Percentiles rank a stretch among this genome's conserved stretches.
Evolutionary conservation across 35 echinoderm and acorn worm genomes (phyloP).

Genomic region (Holothuria glaberrima): DNA sequence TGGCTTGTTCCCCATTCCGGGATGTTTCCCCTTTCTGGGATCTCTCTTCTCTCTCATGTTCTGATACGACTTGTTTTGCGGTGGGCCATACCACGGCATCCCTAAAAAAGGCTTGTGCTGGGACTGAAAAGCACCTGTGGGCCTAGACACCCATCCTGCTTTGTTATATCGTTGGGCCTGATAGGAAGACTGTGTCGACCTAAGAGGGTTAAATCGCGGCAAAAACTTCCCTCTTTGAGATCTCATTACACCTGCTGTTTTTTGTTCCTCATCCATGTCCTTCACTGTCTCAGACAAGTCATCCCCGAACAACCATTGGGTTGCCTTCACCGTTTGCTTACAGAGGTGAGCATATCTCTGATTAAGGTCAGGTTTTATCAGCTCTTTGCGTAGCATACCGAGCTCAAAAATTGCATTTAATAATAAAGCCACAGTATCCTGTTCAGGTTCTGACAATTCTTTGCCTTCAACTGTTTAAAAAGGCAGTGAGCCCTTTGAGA

Average conservation of each 20-base stretch:
- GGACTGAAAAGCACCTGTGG: background rate
- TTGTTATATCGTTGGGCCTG: background rate
- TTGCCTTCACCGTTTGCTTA: background rate
- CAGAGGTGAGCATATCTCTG: constrained; percentile 20
- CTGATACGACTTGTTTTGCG: too few relatives aligned
- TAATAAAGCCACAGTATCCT: background rate
- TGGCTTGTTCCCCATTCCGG: too few relatives aligned
- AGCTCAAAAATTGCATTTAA: background rate
- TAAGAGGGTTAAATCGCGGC: background rate
- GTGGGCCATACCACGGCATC: too few relatives aligned
- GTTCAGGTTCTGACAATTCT: background rate
- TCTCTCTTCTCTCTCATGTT: too few relatives aligned
- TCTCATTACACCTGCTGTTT: constrained; percentile 17
- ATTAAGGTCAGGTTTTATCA: constrained; percentile 26
- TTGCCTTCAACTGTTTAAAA: background rate
- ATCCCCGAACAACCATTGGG: constrained; percentile 28
- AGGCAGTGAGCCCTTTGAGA: background rate
- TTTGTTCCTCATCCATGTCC: constrained; percentile 35
- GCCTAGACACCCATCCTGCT: background rate
- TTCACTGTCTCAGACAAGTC: constrained; percentile 8
- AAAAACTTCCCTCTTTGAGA: background rate
- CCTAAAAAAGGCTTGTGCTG: background rate
- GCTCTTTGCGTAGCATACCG: background rate
- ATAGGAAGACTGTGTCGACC: background rate
- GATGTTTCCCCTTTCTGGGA: too few relatives aligned